Evolutionary conservation across 2,797 vertebrate genomes (phyloP).

Genomic region (Aplochiton taeniatus): DNA sequence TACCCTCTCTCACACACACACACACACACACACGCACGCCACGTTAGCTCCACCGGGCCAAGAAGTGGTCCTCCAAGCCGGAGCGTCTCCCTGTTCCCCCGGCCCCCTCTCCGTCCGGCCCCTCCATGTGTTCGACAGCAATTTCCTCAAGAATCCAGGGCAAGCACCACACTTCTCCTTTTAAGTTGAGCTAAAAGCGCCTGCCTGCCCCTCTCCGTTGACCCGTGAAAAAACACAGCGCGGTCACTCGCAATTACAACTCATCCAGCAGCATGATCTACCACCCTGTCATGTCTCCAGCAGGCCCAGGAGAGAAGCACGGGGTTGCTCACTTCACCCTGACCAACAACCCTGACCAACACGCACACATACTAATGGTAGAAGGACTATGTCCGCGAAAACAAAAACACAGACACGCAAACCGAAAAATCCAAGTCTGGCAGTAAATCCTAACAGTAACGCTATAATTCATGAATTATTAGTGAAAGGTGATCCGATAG

Average conservation of each 20-base stretch:
- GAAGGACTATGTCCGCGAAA: no score
- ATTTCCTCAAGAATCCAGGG: constrained; percentile 89
- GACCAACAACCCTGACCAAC: constrained; percentile 1
- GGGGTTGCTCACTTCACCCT: constrained; percentile 23
- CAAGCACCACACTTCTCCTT: constrained; percentile 80
- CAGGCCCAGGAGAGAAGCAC: constrained; percentile 26
- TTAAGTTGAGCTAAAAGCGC: constrained; percentile 64
- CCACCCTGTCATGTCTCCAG: constrained; percentile 54
- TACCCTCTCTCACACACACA: constrained; percentile 44
- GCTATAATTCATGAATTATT: not conserved
- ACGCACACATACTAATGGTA: not conserved
- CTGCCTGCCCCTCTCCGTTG: constrained; percentile 16
- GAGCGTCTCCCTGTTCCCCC: constrained; percentile 75
- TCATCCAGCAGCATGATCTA: constrained; percentile 61
- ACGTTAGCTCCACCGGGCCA: constrained; percentile 73
- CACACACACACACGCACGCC: constrained; percentile 36
- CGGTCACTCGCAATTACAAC: constrained; percentile 62
- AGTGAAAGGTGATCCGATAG: constrained; percentile 32
- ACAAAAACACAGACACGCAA: no score
- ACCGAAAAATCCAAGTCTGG: no score
- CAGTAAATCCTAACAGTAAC: no score
- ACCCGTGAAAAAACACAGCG: constrained; percentile 46
- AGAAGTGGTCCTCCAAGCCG: constrained; percentile 81
- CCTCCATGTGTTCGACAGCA: constrained; percentile 78
- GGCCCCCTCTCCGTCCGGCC: constrained; percentile 66